Evolutionary conservation across 1,140 invertebrate species (phyloP), one percentile per base, ranked within the genome.

Genomic region (Homarus americanus): DNA sequence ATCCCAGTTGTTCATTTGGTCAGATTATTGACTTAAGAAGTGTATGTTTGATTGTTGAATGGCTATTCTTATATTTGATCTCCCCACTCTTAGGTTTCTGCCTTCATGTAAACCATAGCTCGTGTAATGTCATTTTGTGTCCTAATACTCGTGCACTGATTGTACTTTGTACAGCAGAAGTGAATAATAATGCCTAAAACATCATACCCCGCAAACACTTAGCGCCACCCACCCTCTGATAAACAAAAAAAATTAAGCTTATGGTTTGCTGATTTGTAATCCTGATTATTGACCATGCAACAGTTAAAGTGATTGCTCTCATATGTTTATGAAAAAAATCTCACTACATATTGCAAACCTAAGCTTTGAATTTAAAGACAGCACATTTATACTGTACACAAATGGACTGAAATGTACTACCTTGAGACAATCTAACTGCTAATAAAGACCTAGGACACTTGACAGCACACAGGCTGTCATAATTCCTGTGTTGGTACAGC

Each of bases 141-240:
- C 84, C 73, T 87, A 87, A 87, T 75, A 82, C 44, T 88, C 78
- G 69, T 90, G 88, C 88, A 90, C 69, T 83, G 53, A 78, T 41
- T 63, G 80, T 90, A 90, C 69, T 34, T 41, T 84, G 72, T 90
- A 90, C 79, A 83, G 88, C 78, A 79, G 34, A 83, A 84, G 38
- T 90, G 36, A 34, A 78, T 82, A 75, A 83, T 83, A 76, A 17
- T 83, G 53, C 80, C 86, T 72, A 36, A 83, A 9, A 90, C 88
- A 89, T 82, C 44, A 76, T 83, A 44, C 80, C 72, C 44, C 38
- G 34, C 80, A 36, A 90, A 90, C 88, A 90, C 88, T 66, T 90
- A 83, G 88, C 72, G 88, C 88, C 88, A 90, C 80, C 88, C 88
- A 90, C 88, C 88, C 88, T 90, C 88, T 75, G 88, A 90, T 90